Evolutionary conservation across 30 jellyfish, hydroid and myxozoan genomes (phyloP), one percentile per base, ranked within the genome.

Genomic region (Aurelia coerulea): DNA sequence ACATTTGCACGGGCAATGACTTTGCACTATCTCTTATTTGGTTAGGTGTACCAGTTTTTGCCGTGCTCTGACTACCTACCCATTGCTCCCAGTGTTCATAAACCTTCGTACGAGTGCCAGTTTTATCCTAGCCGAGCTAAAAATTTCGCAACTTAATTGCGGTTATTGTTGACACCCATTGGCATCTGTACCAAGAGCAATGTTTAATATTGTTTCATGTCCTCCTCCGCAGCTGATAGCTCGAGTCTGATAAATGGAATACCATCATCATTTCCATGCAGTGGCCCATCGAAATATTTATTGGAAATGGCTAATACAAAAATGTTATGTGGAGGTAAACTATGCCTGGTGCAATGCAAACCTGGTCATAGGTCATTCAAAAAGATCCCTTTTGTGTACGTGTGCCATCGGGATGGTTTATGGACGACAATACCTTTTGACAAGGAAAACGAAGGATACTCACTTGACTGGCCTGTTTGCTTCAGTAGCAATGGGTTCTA

Each of bases 271-370:
- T 84, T 84, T 32, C 83, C 87, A 29, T 84, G 93, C 78, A 71
- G 75, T 14, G 93, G 93, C 8, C 93, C 93, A 8, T 46, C 93
- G 23, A 62, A 65, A 23, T 68, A 73, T 32, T 52, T 68, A 9
- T 39, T 84, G 60, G 81, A 62, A 6, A 52, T 31, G 64, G 82
- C 93, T 34, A 88, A 88, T 49, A 79, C 96, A 29, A 65, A 62
- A 56, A 88, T 88, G 88, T 73, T 78, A 13, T 88, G 96, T 33
- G 96, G 96, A 10, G 91, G 91, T 3, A 88, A 66, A 49, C 78
- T 88, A 19, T 88, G 96, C 83, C 66, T 79, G 67, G 88, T 88
- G 66, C 87, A 69, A 6, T 88, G 96, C 77, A 78, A 79, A 49
- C 72, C 84, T 41, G 80, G 85, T 34, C 68, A 68, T 83, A 72